A percentile compares a stretch with the other conserved stretches of the same genome.
Evolutionary conservation across 1,140 invertebrate species (phyloP).

Genomic region (Pogonomyrmex californicus): DNA sequence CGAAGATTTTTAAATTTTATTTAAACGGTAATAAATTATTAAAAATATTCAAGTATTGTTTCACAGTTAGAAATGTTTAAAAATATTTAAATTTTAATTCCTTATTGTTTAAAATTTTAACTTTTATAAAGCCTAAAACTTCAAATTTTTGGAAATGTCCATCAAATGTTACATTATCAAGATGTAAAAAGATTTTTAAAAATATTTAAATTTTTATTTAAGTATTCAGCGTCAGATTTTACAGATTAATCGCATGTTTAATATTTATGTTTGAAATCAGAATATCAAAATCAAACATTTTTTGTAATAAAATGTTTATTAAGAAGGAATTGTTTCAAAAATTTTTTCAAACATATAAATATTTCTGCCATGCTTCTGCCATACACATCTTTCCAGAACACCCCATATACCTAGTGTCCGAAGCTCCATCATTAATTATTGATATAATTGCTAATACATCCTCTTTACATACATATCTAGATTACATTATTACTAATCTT

Average conservation of each 20-base stretch:
- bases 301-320: background rate
- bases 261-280: background rate
- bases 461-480: conserved; percentile 41
- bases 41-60: background rate
- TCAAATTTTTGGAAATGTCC: background rate
- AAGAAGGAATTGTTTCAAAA: background rate
- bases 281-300: background rate
- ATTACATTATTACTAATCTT: conserved; percentile 67
- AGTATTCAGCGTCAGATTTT: background rate
- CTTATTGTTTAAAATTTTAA: background rate
- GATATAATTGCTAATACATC: conserved; percentile 51
- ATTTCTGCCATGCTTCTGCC: background rate
- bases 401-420: background rate
- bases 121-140: background rate
- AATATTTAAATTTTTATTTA: conserved; percentile 12
- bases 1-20: background rate
- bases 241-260: background rate
- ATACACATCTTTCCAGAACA: conserved; percentile 34
- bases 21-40: background rate
- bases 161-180: background rate
- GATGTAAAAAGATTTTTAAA: conserved; percentile 7
- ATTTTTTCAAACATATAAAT: background rate
- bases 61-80: background rate
- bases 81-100: background rate
- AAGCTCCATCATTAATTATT: conserved; percentile 32